A percentile compares a stretch with the other conserved stretches of the same genome.
These are phyloP conservation scores for Carcinoscorpius rotundicauda DNA, from an alignment of 1,140 invertebrate species.

Conservation along the genomic window DNA sequence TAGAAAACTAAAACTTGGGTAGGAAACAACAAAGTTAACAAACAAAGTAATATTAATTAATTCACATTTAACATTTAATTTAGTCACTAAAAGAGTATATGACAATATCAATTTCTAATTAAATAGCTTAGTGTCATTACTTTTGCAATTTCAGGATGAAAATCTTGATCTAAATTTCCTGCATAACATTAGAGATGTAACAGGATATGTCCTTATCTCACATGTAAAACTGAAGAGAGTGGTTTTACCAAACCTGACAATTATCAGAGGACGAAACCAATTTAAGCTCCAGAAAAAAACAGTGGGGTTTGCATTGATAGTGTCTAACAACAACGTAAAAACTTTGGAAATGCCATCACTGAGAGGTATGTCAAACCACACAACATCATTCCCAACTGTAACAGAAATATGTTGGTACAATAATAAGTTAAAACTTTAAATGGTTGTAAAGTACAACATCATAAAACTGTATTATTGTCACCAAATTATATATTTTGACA, in stretches of 20 bases:
- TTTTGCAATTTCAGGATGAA: slow-evolving; percentile 41
- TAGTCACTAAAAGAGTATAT: too few relatives aligned
- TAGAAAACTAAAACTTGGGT: too few relatives aligned
- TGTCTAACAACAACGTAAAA: slow-evolving; percentile 74
- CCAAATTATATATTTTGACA: too few relatives aligned
- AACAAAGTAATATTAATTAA: too few relatives aligned
- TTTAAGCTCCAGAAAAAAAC: slow-evolving; percentile 73
- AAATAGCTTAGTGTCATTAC: background rate
- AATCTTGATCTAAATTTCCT: slow-evolving; percentile 79
- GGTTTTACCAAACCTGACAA: slow-evolving; percentile 76
- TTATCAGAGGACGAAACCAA: slow-evolving; percentile 82
- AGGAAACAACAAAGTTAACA: too few relatives aligned
- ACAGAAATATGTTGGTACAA: background rate
- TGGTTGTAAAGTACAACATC: background rate
- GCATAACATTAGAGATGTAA: slow-evolving; percentile 86
- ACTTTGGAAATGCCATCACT: slow-evolving; percentile 80
- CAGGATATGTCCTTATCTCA: slow-evolving; percentile 90
- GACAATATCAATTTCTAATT: too few relatives aligned
- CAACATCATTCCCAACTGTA: background rate
- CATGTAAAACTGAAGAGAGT: slow-evolving; percentile 76
- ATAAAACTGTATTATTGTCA: background rate
- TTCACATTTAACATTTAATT: too few relatives aligned
- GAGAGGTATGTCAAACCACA: slow-evolving; percentile 39
- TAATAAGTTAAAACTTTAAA: background rate
- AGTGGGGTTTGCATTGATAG: slow-evolving; percentile 71